Evolutionary conservation across 2,888 invertebrate genomes (phyloP).

Genomic region (Mactromeris polynyma): DNA sequence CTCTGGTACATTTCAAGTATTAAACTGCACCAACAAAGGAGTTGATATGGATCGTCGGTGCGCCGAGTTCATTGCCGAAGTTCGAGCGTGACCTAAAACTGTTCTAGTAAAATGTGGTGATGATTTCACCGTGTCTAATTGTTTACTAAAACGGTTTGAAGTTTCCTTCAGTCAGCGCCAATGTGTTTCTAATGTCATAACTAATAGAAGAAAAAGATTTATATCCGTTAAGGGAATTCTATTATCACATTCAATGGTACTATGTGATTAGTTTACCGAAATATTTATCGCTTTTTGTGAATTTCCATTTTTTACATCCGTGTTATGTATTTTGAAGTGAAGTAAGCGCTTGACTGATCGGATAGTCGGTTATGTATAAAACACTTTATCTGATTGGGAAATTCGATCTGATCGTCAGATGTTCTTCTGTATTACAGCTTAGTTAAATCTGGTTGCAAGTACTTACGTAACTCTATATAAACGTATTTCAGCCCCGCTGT

Average conservation of each 20-base stretch:
- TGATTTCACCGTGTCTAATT: not conserved
- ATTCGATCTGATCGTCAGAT: no score
- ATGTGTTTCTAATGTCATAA: not conserved
- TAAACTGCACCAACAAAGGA: no score
- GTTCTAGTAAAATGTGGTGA: no score
- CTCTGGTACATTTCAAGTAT: no score
- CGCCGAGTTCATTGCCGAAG: no score
- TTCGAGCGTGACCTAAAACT: no score
- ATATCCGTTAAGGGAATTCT: not conserved
- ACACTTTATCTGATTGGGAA: not conserved
- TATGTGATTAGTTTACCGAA: not conserved
- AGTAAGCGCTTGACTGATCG: not conserved
- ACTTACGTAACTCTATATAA: no score
- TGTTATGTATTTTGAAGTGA: not conserved
- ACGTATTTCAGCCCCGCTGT: no score
- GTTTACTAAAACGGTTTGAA: not conserved
- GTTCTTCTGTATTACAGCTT: no score
- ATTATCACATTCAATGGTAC: not conserved
- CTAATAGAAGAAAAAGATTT: not conserved
- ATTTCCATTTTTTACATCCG: not conserved
- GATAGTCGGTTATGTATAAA: not conserved
- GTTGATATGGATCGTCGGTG: no score
- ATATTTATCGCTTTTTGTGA: not conserved
- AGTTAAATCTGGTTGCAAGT: no score
- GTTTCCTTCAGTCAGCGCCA: not conserved